phyloP scores from a whole-genome alignment of 2,888 invertebrate genomes.

The Strigamia transsilvanica region DNA sequence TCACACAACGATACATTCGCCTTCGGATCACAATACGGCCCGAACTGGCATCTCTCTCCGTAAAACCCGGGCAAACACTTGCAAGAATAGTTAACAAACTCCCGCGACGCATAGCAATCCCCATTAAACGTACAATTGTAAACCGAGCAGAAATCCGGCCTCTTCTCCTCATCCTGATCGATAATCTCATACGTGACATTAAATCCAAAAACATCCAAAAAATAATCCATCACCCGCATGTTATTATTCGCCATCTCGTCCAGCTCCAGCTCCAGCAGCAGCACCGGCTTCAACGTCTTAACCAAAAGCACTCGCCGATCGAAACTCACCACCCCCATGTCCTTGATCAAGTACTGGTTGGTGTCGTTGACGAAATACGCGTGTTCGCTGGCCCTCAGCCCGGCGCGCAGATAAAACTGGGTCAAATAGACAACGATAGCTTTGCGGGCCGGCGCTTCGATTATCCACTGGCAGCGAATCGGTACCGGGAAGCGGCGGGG shows the following conservation, averaged over 20 bases:
- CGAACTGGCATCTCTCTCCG: conserved; percentile 80
- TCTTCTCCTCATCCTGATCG: conserved; percentile 61
- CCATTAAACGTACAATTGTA: conserved; percentile 85
- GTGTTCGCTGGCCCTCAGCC: conserved; percentile 59
- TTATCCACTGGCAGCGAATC: conserved; percentile 85
- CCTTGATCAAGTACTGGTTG: conserved; percentile 58
- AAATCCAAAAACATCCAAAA: conserved; percentile 88
- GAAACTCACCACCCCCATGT: conserved; percentile 60
- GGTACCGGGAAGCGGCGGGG: conserved; percentile 83
- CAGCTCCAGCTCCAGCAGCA: conserved; percentile 80
- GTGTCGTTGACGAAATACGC: conserved; percentile 60
- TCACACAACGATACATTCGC: conserved; percentile 73
- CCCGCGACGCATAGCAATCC: conserved; percentile 76
- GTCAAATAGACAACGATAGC: conserved; percentile 87
- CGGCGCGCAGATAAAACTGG: conserved; percentile 76
- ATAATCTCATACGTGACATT: conserved; percentile 89
- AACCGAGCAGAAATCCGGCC: conserved; percentile 72
- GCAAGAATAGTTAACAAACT: conserved; percentile 79
- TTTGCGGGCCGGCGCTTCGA: conserved; percentile 71
- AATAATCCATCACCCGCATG: conserved; percentile 79
- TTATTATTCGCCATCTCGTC: conserved; percentile 72
- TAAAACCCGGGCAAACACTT: conserved; percentile 82
- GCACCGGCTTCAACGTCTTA: conserved; percentile 72
- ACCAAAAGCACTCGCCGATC: conserved; percentile 60
- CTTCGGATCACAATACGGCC: conserved; percentile 77